Base-by-base conservation (phyloP, 1,140 invertebrate genomes). In the Apis dorsata region DNA sequence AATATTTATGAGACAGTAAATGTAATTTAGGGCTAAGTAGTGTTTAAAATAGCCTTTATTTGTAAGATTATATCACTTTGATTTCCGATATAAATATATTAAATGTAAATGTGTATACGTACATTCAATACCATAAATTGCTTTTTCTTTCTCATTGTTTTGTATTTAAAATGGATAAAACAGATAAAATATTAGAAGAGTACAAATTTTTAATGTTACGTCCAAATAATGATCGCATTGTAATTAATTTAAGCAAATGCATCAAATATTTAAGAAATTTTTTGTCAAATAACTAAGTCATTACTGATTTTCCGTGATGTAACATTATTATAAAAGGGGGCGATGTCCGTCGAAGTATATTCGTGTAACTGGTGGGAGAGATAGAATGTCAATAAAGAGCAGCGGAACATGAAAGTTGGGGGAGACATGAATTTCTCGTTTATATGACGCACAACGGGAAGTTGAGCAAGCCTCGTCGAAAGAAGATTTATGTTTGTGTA, bases 51-150 rank as follows among this genome's bases (percentile, higher is more conserved):
- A 84, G 71, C 17, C 65, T 75, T 89, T 85, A 84, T 90, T 91
- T 91, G 89, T 91, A 91, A 91, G 87, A 90, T 90, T 90, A 89
- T 90, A 89, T 87, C 84, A 81, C 83, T 87, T 84, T 88, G 86
- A 89, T 90, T 90, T 85, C 79, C 85, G 83, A 88, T 83, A 86
- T 24, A 86, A 90, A 89, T 90, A 90, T 91, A 91, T 89, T 88
- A 90, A 91, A 85, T 83, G 83, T 85, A 85, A 76, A 85, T 85
- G 70, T 81, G 79, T 85, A 76, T 72, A 81, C 74, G 79, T 76
- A 84, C 72, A 65, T 85, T 85, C 72, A 81, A 53, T 84, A 81
- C 51, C 44, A 73, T 55, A 17, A 66, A 65, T 11, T n/a, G n/a
- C 17, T 62, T 80, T 66, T n/a, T 65, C 15, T 77, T 21, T 24